Base-by-base conservation (phyloP, 2,888 invertebrate species). In the Luperina nickerlii region DNA sequence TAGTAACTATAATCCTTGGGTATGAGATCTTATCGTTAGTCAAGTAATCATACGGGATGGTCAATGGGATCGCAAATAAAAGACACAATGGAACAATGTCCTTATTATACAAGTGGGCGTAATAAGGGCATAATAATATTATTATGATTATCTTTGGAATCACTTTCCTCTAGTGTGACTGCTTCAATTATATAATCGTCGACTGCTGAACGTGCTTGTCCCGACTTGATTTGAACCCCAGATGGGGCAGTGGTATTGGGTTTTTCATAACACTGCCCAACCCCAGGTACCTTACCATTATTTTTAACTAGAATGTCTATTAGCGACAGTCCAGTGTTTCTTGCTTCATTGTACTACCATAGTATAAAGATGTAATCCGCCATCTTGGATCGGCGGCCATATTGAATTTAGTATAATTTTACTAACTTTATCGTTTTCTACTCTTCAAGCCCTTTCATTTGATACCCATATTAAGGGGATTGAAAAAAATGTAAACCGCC, bases 31-130 rank as follows among this genome's bases (percentile, higher is more conserved):
- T 80, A 80, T 84, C 68, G 1, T 24, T 69, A 42, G 9, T 45
- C 51, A 60, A 45, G 32, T 83, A n/a, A 63, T 60, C 27, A 83
- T 38, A 70, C 38, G 45, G 48, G 38, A 45, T 70, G 60, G 65
- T 80, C 80, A 85, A 70, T 82, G 27, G 54, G 13, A 57, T 48
- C 0, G 70, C 48, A 74, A 85, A 83, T 70, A 85, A 62, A 18
- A 57, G 24, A 70, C 45, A 84, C 69, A 84, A 73, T 69, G 24
- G 15, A 62, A 62, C n/a, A n/a, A 45, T 15, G 42, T 57, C 42
- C 48, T 80, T 85, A 18, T 6, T 27, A 18, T 2, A 27, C n/a
- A 63, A 81, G 81, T 81, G 74, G 85, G 0, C n/a, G 15, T 11
- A 67, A 68, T 51, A 38, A 81, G 57, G 71, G 8, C 15, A 51